Conservation (phyloP, 2,113 vertebrate species). For the Ibidorhyncha struthersii region DNA sequence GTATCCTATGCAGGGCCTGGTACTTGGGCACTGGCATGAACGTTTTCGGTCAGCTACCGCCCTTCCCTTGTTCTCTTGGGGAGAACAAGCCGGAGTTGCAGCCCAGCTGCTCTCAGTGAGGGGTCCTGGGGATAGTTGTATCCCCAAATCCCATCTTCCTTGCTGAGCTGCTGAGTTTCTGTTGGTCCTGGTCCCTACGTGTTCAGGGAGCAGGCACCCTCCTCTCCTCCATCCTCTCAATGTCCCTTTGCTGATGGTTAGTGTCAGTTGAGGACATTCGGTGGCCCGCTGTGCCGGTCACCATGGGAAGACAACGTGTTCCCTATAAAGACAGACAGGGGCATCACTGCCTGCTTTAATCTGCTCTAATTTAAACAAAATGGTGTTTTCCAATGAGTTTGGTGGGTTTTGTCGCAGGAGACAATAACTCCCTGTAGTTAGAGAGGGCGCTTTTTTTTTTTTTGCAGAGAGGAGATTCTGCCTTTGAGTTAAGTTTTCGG, state of each 20-base stretch:
- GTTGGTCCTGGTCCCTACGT: fast-evolving
- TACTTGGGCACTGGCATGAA: not conserved
- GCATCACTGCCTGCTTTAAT: not conserved
- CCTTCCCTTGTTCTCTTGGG: not conserved
- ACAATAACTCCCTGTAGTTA: not conserved
- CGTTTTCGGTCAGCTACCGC: fast-evolving
- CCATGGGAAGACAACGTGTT: not conserved
- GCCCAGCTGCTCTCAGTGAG: not conserved
- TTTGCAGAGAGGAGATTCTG: not conserved
- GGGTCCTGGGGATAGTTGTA: not conserved
- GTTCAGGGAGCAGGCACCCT: not conserved
- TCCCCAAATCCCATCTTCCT: not conserved
- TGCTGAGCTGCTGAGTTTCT: not conserved
- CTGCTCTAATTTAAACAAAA: not conserved
- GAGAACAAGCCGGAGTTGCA: not conserved
- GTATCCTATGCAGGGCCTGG: not conserved
- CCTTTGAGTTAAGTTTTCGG: not conserved
- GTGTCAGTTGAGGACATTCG: not conserved
- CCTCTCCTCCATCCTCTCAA: not conserved
- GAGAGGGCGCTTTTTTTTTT: not conserved
- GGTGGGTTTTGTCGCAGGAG: not conserved
- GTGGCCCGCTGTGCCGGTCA: not conserved
- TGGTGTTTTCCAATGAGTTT: fast-evolving
- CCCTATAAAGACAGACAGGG: not conserved
- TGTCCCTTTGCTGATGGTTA: not conserved